Conservation (phyloP, 2,888 invertebrate species). For the Neria commutata region DNA sequence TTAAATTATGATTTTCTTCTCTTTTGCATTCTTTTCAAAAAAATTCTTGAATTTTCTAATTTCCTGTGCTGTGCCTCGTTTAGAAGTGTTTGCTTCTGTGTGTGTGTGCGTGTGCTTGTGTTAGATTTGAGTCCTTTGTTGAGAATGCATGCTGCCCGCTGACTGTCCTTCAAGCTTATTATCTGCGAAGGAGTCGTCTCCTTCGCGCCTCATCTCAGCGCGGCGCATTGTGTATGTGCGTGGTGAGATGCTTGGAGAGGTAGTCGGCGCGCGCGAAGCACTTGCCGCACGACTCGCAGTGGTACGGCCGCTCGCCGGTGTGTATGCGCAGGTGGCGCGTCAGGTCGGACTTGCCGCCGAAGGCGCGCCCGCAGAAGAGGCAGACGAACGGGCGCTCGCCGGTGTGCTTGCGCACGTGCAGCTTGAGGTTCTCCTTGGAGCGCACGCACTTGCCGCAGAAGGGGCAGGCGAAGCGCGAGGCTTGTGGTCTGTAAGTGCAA, state of each 20-base stretch:
- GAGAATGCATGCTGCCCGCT: not conserved
- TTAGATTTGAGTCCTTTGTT: constrained; percentile 1
- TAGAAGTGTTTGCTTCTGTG: constrained; percentile 16
- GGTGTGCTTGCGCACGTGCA: constrained; percentile 85
- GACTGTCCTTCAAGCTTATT: constrained; percentile 36
- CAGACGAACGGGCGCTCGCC: constrained; percentile 91
- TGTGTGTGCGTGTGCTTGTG: constrained; percentile 18
- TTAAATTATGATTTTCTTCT: not conserved
- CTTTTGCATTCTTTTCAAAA: not conserved
- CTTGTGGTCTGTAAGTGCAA: constrained; percentile 47
- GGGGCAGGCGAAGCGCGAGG: constrained; percentile 80
- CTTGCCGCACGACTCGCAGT: constrained; percentile 91
- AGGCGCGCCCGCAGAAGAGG: constrained; percentile 85
- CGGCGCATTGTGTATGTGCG: constrained; percentile 81
- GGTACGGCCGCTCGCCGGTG: constrained; percentile 88
- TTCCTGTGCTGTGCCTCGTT: constrained; percentile 45
- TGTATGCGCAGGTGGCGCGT: constrained; percentile 87
- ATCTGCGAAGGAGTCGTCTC: constrained; percentile 63
- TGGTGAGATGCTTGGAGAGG: constrained; percentile 88
- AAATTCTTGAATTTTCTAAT: constrained; percentile 22
- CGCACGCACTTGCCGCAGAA: constrained; percentile 90
- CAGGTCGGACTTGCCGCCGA: constrained; percentile 86
- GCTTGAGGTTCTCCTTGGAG: constrained; percentile 85
- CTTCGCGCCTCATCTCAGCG: constrained; percentile 64
- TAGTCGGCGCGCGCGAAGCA: constrained; percentile 91